phyloP scores from a whole-genome alignment of 23 tunicate species.

The Clavelina lepadiformis region DNA sequence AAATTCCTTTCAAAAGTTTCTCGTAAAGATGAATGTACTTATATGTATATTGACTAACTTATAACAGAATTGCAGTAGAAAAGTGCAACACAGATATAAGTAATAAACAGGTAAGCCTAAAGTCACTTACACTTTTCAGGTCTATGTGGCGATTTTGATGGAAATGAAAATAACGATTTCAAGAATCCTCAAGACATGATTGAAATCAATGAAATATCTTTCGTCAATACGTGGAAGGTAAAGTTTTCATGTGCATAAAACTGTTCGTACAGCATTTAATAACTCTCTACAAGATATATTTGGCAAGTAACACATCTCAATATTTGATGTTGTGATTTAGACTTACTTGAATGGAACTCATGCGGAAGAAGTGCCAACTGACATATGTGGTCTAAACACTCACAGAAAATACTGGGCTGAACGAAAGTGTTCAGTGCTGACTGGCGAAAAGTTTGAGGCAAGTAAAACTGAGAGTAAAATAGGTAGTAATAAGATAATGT shows the following conservation, averaged over 20 bases:
- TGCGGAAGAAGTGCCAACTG: slow-evolving; percentile 77
- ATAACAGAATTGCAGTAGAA: slow-evolving; percentile 3
- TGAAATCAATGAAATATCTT: slow-evolving; percentile 86
- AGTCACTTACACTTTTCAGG: too few species aligned
- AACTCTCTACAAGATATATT: too few species aligned
- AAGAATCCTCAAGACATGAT: slow-evolving; percentile 89
- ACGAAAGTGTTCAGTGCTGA: slow-evolving; percentile 82
- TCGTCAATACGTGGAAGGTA: slow-evolving; percentile 97
- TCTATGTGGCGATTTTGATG: slow-evolving; percentile 96
- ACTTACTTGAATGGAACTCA: slow-evolving; percentile 74
- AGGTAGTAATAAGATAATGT: too few species aligned
- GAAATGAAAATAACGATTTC: slow-evolving; percentile 82
- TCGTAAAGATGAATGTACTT: too few species aligned
- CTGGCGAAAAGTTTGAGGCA: slow-evolving; percentile 82
- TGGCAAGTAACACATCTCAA: too few species aligned
- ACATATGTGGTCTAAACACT: slow-evolving; percentile 73
- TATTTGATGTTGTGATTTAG: slow-evolving; percentile 43
- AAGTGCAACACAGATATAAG: too few species aligned
- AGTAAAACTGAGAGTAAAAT: background rate
- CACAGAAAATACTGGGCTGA: slow-evolving; percentile 97
- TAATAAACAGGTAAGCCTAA: too few species aligned
- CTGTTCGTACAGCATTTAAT: too few species aligned
- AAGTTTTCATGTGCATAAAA: too few species aligned
- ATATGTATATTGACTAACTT: too few species aligned
- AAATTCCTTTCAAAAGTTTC: too few species aligned